Evolutionary conservation across 2,113 vertebrate species (phyloP).

Genomic region (Hippocampus guttulatus): DNA sequence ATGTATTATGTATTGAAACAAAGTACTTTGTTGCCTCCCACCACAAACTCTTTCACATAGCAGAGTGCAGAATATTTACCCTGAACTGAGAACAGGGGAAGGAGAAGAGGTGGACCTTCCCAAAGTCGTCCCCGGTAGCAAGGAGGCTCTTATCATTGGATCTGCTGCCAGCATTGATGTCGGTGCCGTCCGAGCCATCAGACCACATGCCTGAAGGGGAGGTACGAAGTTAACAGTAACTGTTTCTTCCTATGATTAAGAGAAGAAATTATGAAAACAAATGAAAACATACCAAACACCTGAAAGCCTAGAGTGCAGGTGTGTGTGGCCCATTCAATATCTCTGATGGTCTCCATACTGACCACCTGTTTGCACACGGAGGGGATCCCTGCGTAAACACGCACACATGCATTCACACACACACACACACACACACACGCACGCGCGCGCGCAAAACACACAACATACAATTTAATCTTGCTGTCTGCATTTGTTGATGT

Average conservation of each 20-base stretch:
- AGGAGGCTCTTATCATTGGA: slow-evolving; percentile 82
- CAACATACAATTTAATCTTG: too few species aligned
- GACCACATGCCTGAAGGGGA: slow-evolving; percentile 86
- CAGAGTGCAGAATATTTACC: slow-evolving; percentile 69
- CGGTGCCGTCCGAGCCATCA: slow-evolving; percentile 94
- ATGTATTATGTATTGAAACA: neutral
- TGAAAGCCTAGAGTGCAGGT: slow-evolving; percentile 94
- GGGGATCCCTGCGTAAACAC: slow-evolving; percentile 81
- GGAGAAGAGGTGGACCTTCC: slow-evolving; percentile 95
- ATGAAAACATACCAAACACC: slow-evolving; percentile 81
- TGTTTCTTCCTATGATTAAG: neutral
- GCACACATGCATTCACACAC: neutral
- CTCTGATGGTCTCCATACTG: slow-evolving; percentile 90
- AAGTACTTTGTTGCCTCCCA: neutral
- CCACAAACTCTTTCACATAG: neutral
- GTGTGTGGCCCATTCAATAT: slow-evolving; percentile 87
- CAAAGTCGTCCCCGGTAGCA: slow-evolving; percentile 93
- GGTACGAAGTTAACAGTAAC: neutral
- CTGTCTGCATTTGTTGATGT: too few species aligned
- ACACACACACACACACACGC: too few species aligned
- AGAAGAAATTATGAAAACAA: neutral
- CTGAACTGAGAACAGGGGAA: slow-evolving; percentile 93
- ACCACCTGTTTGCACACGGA: slow-evolving; percentile 96
- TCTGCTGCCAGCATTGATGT: slow-evolving; percentile 89
- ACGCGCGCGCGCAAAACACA: too few species aligned